Conservation (phyloP, 2,888 invertebrate genomes). For the Campopleginae sp. region DNA sequence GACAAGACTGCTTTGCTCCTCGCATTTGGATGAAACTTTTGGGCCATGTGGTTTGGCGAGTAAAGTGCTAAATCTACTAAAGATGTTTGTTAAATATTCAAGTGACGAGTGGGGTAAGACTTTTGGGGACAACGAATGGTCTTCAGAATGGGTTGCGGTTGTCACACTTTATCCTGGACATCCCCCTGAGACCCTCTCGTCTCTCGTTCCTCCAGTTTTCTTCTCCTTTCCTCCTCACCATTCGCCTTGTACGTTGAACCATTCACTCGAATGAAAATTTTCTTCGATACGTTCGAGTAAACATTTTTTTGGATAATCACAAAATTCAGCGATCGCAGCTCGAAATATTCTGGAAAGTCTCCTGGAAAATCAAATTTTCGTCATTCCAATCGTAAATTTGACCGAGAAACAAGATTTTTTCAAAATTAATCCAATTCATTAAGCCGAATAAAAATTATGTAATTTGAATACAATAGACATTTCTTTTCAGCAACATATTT, state of each 20-base stretch:
- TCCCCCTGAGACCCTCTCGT: background rate
- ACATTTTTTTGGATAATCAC: too few species aligned
- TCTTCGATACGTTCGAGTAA: too few species aligned
- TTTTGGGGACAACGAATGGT: slow-evolving; percentile 13
- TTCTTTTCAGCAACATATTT: too few species aligned
- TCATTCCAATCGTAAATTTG: too few species aligned
- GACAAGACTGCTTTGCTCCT: background rate
- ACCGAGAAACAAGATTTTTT: too few species aligned
- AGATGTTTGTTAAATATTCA: slow-evolving; percentile 75
- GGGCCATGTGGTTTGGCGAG: slow-evolving; percentile 33
- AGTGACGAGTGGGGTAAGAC: slow-evolving; percentile 59
- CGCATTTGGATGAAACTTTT: slow-evolving; percentile 15
- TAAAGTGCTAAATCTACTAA: slow-evolving; percentile 72
- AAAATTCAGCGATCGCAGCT: too few species aligned
- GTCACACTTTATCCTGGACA: slow-evolving; percentile 53
- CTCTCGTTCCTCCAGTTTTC: background rate
- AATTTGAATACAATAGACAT: too few species aligned
- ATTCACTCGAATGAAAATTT: too few species aligned
- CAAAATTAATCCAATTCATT: too few species aligned
- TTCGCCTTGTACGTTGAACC: background rate
- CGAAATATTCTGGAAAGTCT: too few species aligned
- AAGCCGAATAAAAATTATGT: too few species aligned
- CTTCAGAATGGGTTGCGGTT: slow-evolving; percentile 39
- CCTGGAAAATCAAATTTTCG: too few species aligned
- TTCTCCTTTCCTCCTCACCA: background rate